These are phyloP conservation scores for Microplitis deprimator DNA, from an alignment of 2,888 invertebrate species.

Conservation along the genomic window DNA sequence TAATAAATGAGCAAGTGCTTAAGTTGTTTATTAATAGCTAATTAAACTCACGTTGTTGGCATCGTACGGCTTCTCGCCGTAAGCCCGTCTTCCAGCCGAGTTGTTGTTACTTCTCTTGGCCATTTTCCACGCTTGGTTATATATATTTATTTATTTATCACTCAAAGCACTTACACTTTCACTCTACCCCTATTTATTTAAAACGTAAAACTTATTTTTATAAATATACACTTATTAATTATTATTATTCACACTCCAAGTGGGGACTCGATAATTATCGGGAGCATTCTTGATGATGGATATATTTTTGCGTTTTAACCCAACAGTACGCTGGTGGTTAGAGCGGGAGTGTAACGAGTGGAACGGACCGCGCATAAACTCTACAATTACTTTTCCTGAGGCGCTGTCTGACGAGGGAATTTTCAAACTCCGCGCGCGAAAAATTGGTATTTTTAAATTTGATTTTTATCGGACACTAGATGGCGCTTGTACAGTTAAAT, in stretches of 20 bases:
- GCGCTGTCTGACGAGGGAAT: not conserved
- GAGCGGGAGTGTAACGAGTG: constrained; percentile 17
- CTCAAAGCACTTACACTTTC: not conserved
- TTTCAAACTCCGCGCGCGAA: not conserved
- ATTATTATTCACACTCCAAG: constrained; percentile 10
- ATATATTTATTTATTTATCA: not conserved
- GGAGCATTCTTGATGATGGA: constrained; percentile 10
- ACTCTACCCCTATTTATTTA: not conserved
- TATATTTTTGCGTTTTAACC: constrained; percentile 15
- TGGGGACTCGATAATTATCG: not conserved
- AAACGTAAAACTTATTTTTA: not conserved
- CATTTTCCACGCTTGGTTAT: constrained; percentile 57
- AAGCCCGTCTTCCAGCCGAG: constrained; percentile 64
- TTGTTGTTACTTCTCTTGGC: constrained; percentile 67
- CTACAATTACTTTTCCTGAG: not conserved
- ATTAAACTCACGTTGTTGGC: constrained; percentile 72
- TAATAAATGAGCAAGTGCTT: constrained; percentile 25
- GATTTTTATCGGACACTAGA: too few species aligned
- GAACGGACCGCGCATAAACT: not conserved
- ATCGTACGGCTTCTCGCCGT: constrained; percentile 71
- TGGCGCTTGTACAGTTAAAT: too few species aligned
- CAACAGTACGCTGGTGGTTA: constrained; percentile 4
- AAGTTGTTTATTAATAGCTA: constrained; percentile 35
- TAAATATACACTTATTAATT: constrained; percentile 1
- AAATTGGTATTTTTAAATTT: not conserved